A percentile compares a stretch with the other conserved stretches of the same genome.
Conservation (phyloP, 2,113 vertebrate species). For the Gambusia affinis region DNA sequence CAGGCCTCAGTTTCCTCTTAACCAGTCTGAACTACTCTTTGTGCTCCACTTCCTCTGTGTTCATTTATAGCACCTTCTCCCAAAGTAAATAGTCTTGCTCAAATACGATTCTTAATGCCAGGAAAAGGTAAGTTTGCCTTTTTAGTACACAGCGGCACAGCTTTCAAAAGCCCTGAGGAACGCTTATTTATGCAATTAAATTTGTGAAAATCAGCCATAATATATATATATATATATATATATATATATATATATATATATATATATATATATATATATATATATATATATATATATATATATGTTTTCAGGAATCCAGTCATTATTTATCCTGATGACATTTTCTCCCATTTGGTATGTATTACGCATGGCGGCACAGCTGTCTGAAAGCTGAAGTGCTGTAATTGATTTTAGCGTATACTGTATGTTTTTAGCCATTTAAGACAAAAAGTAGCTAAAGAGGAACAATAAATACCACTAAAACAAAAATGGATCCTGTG, state of each 20-base stretch:
- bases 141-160: conserved; percentile 26
- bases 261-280: no score
- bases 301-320: conserved; percentile 35
- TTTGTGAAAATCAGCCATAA: conserved; percentile 42
- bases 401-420: conserved; percentile 1
- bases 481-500: neutral
- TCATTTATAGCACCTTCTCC: conserved; percentile 74
- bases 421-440: neutral
- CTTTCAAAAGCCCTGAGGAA: conserved; percentile 45
- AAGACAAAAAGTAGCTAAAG: neutral
- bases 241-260: conserved; percentile 17
- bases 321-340: conserved; percentile 55
- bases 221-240: neutral
- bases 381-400: conserved; percentile 35
- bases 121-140: conserved; percentile 52
- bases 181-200: conserved; percentile 58
- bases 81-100: conserved; percentile 74
- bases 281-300: conserved; percentile 20
- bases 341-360: conserved; percentile 38
- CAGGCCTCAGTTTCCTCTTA: conserved; percentile 55
- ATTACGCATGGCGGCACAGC: conserved; percentile 45
- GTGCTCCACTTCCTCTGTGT: conserved; percentile 68
- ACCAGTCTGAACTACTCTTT: conserved; percentile 66
- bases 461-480: neutral
- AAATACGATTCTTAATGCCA: conserved; percentile 64